Evolutionary conservation across 2,113 vertebrate genomes (phyloP).

Genomic region (Xiphias gladius): DNA sequence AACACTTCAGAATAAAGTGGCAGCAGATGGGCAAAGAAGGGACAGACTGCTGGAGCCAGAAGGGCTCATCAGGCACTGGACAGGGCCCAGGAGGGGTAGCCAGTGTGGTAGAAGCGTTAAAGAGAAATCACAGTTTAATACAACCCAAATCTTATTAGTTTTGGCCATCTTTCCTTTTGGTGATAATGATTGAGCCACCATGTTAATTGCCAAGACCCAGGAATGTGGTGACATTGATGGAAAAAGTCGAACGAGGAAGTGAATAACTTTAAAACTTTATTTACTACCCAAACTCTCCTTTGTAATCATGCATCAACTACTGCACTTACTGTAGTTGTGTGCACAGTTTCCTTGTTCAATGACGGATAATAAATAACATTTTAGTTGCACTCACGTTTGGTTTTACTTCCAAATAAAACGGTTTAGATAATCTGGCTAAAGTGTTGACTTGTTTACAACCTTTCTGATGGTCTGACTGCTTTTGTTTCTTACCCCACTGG

Average conservation of each 20-base stretch:
- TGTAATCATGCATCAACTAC: not conserved
- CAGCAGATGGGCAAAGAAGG: slow-evolving; percentile 62
- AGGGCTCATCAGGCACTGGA: slow-evolving; percentile 32
- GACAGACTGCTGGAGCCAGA: slow-evolving; percentile 37
- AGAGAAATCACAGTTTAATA: not conserved
- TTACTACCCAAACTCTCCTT: not conserved
- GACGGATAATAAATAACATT: no score
- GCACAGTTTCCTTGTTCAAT: no score
- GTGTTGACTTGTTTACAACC: not conserved
- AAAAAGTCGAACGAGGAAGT: no score
- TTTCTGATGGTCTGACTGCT: not conserved
- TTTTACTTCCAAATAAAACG: no score
- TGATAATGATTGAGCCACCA: not conserved
- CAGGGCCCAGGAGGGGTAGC: slow-evolving; percentile 12
- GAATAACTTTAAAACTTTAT: not conserved
- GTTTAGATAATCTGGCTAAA: no score
- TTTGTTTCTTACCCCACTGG: no score
- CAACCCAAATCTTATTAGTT: not conserved
- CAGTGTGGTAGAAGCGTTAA: not conserved
- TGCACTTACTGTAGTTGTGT: not conserved
- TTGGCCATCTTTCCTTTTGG: not conserved
- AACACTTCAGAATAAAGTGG: slow-evolving; percentile 58
- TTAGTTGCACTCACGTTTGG: no score
- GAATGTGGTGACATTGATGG: no score
- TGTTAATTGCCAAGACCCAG: not conserved